A percentile compares a stretch with the other conserved stretches of the same genome.
phyloP scores from a whole-genome alignment of 2,113 vertebrate genomes.

The Semnopithecus entellus region DNA sequence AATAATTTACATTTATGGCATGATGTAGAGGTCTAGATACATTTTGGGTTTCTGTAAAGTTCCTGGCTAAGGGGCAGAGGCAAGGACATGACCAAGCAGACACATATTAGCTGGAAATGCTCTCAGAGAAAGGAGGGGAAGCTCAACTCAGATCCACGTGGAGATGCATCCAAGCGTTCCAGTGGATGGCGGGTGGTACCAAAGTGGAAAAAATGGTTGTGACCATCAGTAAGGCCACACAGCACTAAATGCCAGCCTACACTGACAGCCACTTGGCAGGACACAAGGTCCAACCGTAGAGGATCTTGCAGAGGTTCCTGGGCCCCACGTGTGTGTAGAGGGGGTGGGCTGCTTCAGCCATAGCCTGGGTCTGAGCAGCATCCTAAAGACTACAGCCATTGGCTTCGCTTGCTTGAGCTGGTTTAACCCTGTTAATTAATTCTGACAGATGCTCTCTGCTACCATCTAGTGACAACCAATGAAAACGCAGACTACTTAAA shows the following conservation, averaged over 20 bases:
- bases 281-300: background rate
- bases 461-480: background rate
- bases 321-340: background rate
- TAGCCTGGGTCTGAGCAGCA: background rate
- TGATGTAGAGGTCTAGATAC: background rate
- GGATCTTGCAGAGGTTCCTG: too few species aligned
- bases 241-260: background rate
- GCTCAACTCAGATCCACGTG: background rate
- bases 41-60: background rate
- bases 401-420: background rate
- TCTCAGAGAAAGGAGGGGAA: background rate
- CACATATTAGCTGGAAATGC: background rate
- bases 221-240: background rate
- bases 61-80: background rate
- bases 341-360: background rate
- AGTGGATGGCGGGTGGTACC: background rate
- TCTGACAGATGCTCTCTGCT: background rate
- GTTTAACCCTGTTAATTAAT: background rate
- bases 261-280: background rate
- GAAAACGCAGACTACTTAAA: background rate
- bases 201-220: background rate
- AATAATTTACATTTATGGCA: background rate
- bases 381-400: background rate
- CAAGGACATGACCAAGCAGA: background rate
- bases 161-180: background rate